phyloP scores from a whole-genome alignment of 2,113 vertebrate genomes.

The Thamnophis sirtalis region DNA sequence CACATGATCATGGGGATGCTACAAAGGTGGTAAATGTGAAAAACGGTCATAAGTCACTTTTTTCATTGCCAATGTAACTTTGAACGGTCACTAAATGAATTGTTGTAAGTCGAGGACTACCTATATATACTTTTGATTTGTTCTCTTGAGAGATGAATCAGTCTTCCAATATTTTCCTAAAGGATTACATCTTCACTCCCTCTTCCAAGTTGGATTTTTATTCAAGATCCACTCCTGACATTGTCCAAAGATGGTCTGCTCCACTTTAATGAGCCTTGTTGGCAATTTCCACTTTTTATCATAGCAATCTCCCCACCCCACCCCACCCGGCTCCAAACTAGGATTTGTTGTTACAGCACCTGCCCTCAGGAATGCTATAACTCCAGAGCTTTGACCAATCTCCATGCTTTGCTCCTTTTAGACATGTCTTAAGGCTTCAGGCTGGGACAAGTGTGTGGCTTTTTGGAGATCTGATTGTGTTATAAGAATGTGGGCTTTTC shows the following conservation, averaged over 20 bases:
- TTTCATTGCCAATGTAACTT: no score
- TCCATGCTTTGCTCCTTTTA: neutral
- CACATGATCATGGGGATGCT: no score
- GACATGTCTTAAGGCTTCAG: neutral
- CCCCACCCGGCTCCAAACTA: neutral
- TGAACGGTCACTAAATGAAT: no score
- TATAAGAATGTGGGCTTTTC: neutral
- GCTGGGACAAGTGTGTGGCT: neutral
- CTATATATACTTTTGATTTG: neutral
- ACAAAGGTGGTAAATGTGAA: no score
- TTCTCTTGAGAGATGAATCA: neutral
- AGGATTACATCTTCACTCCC: neutral
- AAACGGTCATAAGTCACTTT: no score
- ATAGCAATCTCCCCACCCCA: neutral
- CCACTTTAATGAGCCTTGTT: neutral
- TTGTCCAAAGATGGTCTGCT: neutral
- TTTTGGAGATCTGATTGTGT: neutral
- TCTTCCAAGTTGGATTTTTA: neutral
- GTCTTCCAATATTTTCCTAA: neutral
- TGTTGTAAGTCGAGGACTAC: no score
- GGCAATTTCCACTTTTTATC: neutral
- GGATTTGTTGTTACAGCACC: neutral
- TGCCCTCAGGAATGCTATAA: neutral
- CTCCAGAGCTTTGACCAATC: neutral
- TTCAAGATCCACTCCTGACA: neutral